Conservation (phyloP, 2,113 vertebrate species). For the Tachysurus vachellii region DNA sequence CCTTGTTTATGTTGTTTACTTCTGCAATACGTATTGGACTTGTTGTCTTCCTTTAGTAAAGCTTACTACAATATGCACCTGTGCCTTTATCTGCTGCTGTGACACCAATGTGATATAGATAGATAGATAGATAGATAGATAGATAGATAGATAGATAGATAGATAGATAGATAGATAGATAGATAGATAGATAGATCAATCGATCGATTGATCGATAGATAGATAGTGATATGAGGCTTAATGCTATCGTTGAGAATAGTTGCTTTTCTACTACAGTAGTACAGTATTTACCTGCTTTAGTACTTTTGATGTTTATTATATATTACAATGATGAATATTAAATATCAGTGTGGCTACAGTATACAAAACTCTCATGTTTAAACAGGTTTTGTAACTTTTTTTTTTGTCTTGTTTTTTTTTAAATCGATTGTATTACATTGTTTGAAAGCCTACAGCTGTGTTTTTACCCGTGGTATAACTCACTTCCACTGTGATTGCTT, state of each 20-base stretch:
- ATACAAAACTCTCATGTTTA: too few species aligned
- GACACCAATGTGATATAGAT: background rate
- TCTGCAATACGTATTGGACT: too few species aligned
- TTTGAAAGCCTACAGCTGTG: conserved; percentile 8
- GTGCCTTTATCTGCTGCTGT: too few species aligned
- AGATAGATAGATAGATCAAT: too few species aligned
- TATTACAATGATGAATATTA: background rate
- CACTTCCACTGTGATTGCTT: background rate
- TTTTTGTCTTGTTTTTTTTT: too few species aligned
- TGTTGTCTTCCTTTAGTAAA: too few species aligned
- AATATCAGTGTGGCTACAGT: background rate
- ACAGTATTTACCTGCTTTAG: background rate
- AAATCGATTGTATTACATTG: background rate
- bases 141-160: too few species aligned
- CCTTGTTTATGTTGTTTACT: too few species aligned
- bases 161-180: too few species aligned
- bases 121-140: background rate
- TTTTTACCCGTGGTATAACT: conserved; percentile 6
- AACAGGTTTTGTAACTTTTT: background rate
- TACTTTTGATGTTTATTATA: background rate
- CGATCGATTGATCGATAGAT: too few species aligned
- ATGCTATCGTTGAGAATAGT: background rate
- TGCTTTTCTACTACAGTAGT: background rate
- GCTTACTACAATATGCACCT: too few species aligned
- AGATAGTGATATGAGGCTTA: background rate